Percentiles rank a stretch among this genome's conserved stretches.
phyloP scores from a whole-genome alignment of 2,113 vertebrate species.

The Stigmatopora argus region DNA sequence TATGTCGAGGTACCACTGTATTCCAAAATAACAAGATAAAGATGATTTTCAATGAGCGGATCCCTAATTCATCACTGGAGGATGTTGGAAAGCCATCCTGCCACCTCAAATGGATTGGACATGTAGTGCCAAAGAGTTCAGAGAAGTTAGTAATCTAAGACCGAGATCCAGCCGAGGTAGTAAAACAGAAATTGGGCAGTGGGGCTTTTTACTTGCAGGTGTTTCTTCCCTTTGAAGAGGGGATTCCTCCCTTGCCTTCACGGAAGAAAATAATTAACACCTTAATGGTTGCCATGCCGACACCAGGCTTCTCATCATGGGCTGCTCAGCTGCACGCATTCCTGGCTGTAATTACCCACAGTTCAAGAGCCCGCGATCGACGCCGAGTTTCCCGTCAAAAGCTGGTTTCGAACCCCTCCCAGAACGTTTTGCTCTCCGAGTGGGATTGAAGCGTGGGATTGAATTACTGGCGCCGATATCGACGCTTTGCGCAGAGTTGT shows the following conservation, averaged over 20 bases:
- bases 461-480: slow-evolving; percentile 28
- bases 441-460: not conserved
- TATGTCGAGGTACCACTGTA: too few relatives aligned
- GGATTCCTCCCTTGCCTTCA: slow-evolving; percentile 54
- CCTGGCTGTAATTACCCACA: slow-evolving; percentile 54
- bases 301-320: slow-evolving; percentile 31
- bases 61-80: too few relatives aligned
- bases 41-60: too few relatives aligned
- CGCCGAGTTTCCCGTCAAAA: not conserved
- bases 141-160: not conserved
- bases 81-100: too few relatives aligned
- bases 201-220: slow-evolving; percentile 42
- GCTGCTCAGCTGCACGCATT: slow-evolving; percentile 55
- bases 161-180: slow-evolving; percentile 12
- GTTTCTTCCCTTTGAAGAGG: slow-evolving; percentile 54
- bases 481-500: slow-evolving; percentile 36
- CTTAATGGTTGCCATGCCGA: slow-evolving; percentile 65
- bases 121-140: too few relatives aligned
- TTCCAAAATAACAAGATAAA: too few relatives aligned
- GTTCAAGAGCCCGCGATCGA: slow-evolving; percentile 55
- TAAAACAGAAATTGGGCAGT: slow-evolving; percentile 1
- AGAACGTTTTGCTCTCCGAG: not conserved
- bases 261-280: slow-evolving; percentile 63
- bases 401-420: not conserved
- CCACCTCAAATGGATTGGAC: too few relatives aligned